These are phyloP conservation scores for Umimayanthus kanabou DNA, from an alignment of 92 coral and sea anemone species.

Conservation along the genomic window DNA sequence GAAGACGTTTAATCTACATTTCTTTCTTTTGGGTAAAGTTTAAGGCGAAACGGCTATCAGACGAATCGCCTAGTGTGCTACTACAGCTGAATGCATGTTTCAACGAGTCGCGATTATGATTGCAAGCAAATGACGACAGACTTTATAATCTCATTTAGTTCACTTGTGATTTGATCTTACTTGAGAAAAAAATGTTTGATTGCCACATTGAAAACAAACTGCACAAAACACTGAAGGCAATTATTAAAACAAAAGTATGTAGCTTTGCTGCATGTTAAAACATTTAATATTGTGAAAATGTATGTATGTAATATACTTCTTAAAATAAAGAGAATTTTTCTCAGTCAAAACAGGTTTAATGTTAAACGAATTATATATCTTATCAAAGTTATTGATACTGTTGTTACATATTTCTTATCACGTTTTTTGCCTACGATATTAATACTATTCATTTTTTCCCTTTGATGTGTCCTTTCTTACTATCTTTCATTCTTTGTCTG, in stretches of 20 bases:
- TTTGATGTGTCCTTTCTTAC: not conserved
- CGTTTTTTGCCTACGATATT: no score
- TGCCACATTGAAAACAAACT: no score
- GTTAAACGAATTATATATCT: not conserved
- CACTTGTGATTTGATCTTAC: not conserved
- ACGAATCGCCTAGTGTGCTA: not conserved
- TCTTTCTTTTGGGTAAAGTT: no score
- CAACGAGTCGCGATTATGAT: no score
- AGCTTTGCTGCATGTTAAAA: not conserved
- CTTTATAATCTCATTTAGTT: no score
- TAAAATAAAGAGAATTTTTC: not conserved
- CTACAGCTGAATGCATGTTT: no score
- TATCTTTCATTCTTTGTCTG: not conserved
- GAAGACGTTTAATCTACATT: not conserved
- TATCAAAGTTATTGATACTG: not conserved
- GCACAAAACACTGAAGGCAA: no score
- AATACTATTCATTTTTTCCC: not conserved
- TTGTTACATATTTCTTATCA: not conserved
- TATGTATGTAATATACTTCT: not conserved
- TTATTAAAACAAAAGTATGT: not conserved
- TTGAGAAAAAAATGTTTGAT: not conserved
- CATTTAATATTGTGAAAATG: no score
- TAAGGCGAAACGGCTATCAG: not conserved
- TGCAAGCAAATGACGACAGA: not conserved
- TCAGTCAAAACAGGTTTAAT: not conserved